Evolutionary conservation across 2,797 vertebrate species (phyloP).

Genomic region (Sebastes taczanowskii): DNA sequence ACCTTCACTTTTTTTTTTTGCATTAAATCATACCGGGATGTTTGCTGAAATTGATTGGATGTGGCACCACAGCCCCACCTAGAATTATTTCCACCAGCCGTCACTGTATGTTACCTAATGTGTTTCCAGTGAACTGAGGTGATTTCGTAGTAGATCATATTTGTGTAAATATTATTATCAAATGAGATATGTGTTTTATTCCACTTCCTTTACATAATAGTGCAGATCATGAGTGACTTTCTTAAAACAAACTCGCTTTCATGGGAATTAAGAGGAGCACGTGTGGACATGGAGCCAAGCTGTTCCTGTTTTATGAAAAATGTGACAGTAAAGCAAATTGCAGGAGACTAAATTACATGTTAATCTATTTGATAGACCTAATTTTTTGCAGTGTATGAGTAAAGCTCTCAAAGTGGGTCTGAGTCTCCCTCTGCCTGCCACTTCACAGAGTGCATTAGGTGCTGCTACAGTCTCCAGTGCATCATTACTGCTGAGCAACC

Average conservation of each 20-base stretch:
- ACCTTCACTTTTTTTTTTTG: no score
- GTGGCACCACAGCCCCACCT: no score
- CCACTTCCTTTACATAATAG: background rate
- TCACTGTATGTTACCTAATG: no score
- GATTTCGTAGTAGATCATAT: background rate
- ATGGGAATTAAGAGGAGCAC: fast-evolving
- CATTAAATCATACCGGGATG: no score
- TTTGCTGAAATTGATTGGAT: no score
- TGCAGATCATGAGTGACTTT: background rate
- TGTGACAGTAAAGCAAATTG: background rate
- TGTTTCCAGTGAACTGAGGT: background rate
- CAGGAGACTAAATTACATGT: background rate
- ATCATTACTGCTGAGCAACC: background rate
- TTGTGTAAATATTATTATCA: background rate
- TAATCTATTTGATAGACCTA: background rate
- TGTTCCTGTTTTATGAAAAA: background rate
- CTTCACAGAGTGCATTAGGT: background rate
- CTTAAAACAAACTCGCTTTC: no score
- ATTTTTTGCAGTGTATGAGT: constrained; percentile 36
- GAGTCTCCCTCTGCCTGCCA: constrained; percentile 49
- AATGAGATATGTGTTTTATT: background rate
- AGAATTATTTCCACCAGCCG: no score
- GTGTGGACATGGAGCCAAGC: background rate
- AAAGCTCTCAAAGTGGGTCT: background rate
- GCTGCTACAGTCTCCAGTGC: background rate